Evolutionary conservation across 2,888 invertebrate genomes (phyloP).

Genomic region (Andrena bucephala): DNA sequence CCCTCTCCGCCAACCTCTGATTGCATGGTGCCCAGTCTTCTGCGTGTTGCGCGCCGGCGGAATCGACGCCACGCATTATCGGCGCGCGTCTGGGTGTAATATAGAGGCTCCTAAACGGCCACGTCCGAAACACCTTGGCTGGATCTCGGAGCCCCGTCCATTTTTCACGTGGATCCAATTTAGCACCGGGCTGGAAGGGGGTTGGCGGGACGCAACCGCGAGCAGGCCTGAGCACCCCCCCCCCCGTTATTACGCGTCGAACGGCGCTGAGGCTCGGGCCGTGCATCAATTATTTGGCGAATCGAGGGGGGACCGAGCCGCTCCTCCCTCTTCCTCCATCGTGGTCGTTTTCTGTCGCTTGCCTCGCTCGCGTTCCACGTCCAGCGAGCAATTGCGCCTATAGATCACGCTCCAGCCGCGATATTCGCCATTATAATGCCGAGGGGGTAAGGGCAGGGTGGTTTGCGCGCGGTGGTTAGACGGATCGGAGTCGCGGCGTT

Average conservation of each 20-base stretch:
- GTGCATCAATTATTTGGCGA: constrained; percentile 79
- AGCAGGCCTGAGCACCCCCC: constrained; percentile 56
- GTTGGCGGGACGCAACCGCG: constrained; percentile 51
- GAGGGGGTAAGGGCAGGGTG: constrained; percentile 6
- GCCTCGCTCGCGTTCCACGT: constrained; percentile 24
- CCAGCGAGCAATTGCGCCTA: constrained; percentile 68
- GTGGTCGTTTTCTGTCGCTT: not conserved
- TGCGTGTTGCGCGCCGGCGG: not conserved
- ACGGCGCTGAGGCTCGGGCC: constrained; percentile 71
- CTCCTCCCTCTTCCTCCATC: not conserved
- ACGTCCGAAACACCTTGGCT: constrained; percentile 28
- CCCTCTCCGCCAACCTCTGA: too few species aligned
- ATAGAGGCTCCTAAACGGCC: constrained; percentile 51
- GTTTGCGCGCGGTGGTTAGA: constrained; percentile 45
- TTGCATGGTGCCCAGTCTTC: too few species aligned
- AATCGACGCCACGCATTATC: constrained; percentile 32
- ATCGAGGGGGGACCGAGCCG: constrained; percentile 62
- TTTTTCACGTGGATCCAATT: constrained; percentile 65
- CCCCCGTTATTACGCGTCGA: constrained; percentile 76
- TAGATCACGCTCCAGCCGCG: constrained; percentile 69
- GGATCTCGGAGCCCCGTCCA: constrained; percentile 30
- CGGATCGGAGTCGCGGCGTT: constrained; percentile 20
- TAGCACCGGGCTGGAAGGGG: constrained; percentile 56
- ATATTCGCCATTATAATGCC: constrained; percentile 70
- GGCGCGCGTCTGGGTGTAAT: constrained; percentile 17